Conservation (phyloP, 2,888 invertebrate genomes). For the Epistrophella euchroma region DNA sequence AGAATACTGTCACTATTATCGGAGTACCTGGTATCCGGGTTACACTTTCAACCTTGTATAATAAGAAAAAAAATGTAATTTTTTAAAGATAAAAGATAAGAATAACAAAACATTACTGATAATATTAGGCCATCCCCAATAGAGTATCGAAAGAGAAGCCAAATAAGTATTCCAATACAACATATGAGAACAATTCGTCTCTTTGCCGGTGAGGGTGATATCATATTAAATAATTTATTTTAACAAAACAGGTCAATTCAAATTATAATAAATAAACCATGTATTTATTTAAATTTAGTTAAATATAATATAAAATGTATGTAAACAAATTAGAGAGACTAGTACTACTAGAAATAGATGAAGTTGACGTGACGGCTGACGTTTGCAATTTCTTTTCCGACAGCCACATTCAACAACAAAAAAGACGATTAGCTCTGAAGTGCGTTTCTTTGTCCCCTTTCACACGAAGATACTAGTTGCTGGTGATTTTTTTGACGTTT, state of each 20-base stretch:
- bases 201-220: conserved; percentile 40
- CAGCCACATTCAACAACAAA: neutral
- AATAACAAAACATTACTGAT: conserved; percentile 45
- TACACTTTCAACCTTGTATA: conserved; percentile 69
- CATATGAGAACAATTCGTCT: conserved; percentile 40
- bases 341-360: neutral
- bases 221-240: conserved; percentile 21
- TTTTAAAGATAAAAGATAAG: conserved; percentile 23
- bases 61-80: neutral
- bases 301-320: neutral
- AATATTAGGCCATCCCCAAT: conserved; percentile 38
- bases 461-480: too few relatives aligned
- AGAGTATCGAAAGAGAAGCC: conserved; percentile 63
- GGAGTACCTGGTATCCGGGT: conserved; percentile 78
- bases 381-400: neutral
- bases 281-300: neutral
- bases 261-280: neutral
- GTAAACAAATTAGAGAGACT: conserved; percentile 23
- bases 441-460: too few relatives aligned
- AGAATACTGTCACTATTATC: conserved; percentile 87
- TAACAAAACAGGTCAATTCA: neutral
- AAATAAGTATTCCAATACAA: conserved; percentile 43
- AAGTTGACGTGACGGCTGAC: conserved; percentile 3
- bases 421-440: too few relatives aligned
- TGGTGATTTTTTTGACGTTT: too few relatives aligned